Evolutionary conservation across 2,888 invertebrate species (phyloP).

Genomic region (Hypena proboscidalis): DNA sequence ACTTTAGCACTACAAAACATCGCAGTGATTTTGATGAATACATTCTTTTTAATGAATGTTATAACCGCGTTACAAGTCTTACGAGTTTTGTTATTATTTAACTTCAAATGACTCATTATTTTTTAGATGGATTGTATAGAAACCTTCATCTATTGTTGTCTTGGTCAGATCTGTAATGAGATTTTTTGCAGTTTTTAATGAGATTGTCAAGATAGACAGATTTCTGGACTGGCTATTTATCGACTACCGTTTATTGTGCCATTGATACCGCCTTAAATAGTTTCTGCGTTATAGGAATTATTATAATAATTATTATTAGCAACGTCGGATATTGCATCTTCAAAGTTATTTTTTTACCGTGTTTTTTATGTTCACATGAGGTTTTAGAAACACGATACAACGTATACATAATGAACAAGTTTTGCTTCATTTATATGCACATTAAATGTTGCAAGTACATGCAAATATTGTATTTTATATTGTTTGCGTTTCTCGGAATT

Average conservation of each 20-base stretch:
- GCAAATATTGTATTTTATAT: conserved; percentile 33
- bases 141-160: conserved; percentile 47
- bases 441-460: conserved; percentile 37
- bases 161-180: conserved; percentile 51
- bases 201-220: conserved; percentile 53
- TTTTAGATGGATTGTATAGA: conserved; percentile 34
- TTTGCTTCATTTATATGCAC: conserved; percentile 33
- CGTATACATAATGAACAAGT: conserved; percentile 30
- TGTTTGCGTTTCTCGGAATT: conserved; percentile 30
- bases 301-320: conserved; percentile 37
- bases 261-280: conserved; percentile 37
- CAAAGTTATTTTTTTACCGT: conserved; percentile 16
- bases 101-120: conserved; percentile 33
- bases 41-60: conserved; percentile 41
- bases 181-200: conserved; percentile 54
- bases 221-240: conserved; percentile 45
- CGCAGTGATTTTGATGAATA: conserved; percentile 47
- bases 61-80: conserved; percentile 30
- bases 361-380: conserved; percentile 26
- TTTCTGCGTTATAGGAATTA: conserved; percentile 38
- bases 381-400: conserved; percentile 25
- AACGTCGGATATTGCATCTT: conserved; percentile 25
- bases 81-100: conserved; percentile 34
- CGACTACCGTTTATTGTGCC: conserved; percentile 42
- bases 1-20: conserved; percentile 54